A percentile compares a stretch with the other conserved stretches of the same genome.
Conservation (phyloP, 2,113 vertebrate species). For the Tenebrosternarchus preto region DNA sequence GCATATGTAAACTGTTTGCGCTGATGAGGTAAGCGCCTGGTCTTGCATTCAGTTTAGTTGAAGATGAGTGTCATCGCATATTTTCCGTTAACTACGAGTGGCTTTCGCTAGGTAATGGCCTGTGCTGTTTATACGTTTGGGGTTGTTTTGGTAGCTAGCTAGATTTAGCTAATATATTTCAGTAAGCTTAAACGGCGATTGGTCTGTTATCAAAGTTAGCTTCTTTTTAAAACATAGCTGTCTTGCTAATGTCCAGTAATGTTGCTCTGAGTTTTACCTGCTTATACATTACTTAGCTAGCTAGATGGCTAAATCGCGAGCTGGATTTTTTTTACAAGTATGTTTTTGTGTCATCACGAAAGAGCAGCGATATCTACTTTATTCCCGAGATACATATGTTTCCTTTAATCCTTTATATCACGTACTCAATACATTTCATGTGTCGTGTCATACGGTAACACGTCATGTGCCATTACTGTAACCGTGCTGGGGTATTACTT, state of each 20-base stretch:
- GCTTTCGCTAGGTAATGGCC: background rate
- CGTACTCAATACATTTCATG: no score
- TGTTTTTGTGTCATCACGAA: background rate
- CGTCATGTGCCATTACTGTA: no score
- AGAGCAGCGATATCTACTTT: no score
- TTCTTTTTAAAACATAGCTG: background rate
- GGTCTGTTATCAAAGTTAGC: background rate
- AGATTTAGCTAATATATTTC: background rate
- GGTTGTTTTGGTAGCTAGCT: background rate
- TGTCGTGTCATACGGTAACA: no score
- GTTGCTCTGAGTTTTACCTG: slow-evolving; percentile 5
- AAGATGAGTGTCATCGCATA: background rate
- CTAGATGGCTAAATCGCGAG: slow-evolving; percentile 51
- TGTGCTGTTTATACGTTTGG: background rate
- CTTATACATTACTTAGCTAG: background rate
- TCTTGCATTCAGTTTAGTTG: background rate
- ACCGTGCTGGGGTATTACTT: no score
- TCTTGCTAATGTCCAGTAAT: no score
- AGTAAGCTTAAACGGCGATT: background rate
- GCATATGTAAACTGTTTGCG: background rate
- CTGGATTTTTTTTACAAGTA: background rate
- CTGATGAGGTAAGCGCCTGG: slow-evolving; percentile 21
- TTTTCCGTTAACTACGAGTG: background rate
- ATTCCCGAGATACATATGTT: no score
- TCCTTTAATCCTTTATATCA: no score